Base-by-base conservation (phyloP, 2,113 vertebrate genomes). In the Glaucomys volans region DNA sequence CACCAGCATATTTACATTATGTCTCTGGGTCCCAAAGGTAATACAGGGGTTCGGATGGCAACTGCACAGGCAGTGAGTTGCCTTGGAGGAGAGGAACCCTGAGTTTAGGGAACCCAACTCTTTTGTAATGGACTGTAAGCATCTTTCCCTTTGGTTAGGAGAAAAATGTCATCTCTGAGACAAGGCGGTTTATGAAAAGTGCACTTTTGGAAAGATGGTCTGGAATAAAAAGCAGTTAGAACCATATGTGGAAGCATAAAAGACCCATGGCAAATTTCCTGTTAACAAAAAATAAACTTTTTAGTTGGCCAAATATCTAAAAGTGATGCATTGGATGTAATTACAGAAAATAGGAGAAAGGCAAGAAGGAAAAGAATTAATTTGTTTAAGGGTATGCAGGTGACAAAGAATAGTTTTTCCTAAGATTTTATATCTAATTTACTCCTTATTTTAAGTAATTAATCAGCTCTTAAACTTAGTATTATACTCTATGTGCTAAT, bases 281-380 rank as follows among this genome's bases (percentile, higher is more conserved):
- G 7, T 96, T 20, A 62, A 77, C 4, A 85, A 81, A 90, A 88
- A 30, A 14, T 44, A 76, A 62, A 67, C 90, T 95, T 62, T 30
- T 42, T 54, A 20, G 12, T 66, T 22, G 4, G 10, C 35, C 9
- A 89, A 7, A 77, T 91, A 30, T 92, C 30, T 96, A 54, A 76
- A 96, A 91, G 5, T 77, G 79, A 17, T 57, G 37, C 77, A 81
- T 80, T 83, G 42, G 26, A 54, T n/a, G 6, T 85, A 91, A 92
- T 74, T 96, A 42, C 4, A 81, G 88, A 81, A 32, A 90, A 82
- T 72, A 81, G 92, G 16, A 80, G 44, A 90, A 96, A 62, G 40
- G 24, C 57, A 82, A 42, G 11, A 35, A 80, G 59, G 75, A 90
- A 62, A 94, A 47, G 72, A 28, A 57, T 75, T n/a, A 57, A 74